Evolutionary conservation across 2,113 vertebrate species (phyloP).

Genomic region (Gyps fulvus): DNA sequence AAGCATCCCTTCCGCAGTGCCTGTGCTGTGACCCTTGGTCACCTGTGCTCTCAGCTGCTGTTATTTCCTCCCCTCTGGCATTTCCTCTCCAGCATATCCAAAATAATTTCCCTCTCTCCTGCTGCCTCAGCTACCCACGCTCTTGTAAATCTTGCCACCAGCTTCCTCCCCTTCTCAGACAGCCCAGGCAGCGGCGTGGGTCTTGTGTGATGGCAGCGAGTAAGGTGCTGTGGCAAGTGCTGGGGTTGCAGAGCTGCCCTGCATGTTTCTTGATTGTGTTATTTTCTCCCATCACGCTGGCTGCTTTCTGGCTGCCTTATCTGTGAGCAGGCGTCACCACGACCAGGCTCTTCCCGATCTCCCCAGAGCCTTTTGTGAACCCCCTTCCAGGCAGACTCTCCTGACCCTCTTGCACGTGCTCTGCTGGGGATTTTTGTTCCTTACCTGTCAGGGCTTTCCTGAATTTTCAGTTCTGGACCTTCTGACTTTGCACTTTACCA

Average conservation of each 20-base stretch:
- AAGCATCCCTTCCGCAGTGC: neutral
- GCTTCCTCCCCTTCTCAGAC: neutral
- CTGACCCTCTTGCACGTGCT: neutral
- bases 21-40: neutral
- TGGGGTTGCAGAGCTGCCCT: neutral
- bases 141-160: neutral
- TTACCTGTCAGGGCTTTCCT: neutral
- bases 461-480: neutral
- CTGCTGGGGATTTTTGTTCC: neutral
- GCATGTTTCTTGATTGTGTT: rapidly evolving
- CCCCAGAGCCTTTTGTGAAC: neutral
- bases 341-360: neutral
- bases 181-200: rapidly evolving
- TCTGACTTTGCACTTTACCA: neutral
- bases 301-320: neutral
- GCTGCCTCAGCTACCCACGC: neutral
- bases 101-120: neutral
- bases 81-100: neutral
- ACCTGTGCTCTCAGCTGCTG: neutral
- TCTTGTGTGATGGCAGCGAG: rapidly evolving
- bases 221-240: neutral
- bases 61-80: neutral
- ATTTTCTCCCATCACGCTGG: rapidly evolving
- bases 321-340: rapidly evolving
- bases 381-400: neutral